Conservation (phyloP, 2,797 vertebrate species). For the Poecilia gillii region DNA sequence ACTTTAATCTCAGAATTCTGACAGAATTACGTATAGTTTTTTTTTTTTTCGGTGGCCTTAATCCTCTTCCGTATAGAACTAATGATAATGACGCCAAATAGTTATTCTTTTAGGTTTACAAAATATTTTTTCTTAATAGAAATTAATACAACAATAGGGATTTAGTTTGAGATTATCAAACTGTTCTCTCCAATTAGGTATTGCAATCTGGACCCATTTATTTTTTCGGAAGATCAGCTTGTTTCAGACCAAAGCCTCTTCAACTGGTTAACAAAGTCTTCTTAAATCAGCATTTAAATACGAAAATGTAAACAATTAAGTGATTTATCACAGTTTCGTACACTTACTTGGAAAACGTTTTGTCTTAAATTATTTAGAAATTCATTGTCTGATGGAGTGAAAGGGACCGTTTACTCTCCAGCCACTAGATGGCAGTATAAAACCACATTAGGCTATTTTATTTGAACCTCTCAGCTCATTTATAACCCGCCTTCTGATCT, state of each 20-base stretch:
- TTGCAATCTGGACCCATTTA: background rate
- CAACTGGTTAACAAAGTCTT: background rate
- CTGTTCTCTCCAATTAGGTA: background rate
- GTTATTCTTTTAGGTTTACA: background rate
- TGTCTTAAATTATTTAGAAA: background rate
- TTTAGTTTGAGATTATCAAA: background rate
- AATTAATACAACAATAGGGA: background rate
- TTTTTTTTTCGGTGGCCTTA: no score
- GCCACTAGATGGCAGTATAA: constrained; percentile 60
- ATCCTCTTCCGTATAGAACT: background rate
- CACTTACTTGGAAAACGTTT: background rate
- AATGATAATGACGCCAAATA: background rate
- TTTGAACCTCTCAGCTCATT: background rate
- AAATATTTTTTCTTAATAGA: background rate
- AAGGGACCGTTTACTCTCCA: background rate
- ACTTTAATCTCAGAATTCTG: no score
- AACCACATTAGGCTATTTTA: background rate
- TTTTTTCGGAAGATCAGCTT: background rate
- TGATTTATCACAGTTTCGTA: background rate
- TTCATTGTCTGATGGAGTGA: background rate
- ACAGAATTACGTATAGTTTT: no score
- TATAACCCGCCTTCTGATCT: constrained; percentile 24
- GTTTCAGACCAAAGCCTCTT: background rate
- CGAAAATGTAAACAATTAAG: background rate
- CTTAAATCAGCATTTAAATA: background rate